phyloP scores from a whole-genome alignment of 2,113 vertebrate genomes.

The Varanus salvator region DNA sequence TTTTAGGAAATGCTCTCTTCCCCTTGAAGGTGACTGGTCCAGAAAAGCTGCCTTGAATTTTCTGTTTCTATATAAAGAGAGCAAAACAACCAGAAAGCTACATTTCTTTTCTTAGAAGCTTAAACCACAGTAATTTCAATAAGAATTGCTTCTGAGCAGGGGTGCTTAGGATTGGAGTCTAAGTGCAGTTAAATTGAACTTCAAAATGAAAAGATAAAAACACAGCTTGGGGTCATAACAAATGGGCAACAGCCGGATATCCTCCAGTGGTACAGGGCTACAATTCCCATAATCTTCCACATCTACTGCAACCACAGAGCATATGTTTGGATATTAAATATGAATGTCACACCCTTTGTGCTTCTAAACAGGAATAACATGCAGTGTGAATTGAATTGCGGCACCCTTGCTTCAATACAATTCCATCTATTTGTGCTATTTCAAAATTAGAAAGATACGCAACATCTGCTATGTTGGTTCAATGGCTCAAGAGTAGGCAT shows the following conservation, averaged over 20 bases:
- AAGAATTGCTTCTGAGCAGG: background rate
- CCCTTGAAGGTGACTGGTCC: background rate
- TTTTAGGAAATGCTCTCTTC: background rate
- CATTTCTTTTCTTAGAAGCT: background rate
- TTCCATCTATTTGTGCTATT: background rate
- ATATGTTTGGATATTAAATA: background rate
- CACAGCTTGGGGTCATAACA: background rate
- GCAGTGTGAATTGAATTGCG: slow-evolving; percentile 20
- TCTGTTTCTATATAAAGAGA: background rate
- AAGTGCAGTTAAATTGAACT: background rate
- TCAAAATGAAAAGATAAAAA: background rate
- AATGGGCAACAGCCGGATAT: background rate
- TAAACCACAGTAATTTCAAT: background rate
- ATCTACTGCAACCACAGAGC: slow-evolving; percentile 31
- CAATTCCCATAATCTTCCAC: too few relatives aligned
- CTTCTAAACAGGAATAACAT: background rate
- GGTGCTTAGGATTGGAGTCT: background rate
- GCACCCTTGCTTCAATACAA: slow-evolving; percentile 57
- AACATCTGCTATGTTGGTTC: background rate
- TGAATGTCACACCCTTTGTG: too few relatives aligned
- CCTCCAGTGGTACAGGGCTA: too few relatives aligned
- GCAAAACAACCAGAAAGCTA: background rate
- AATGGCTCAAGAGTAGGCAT: background rate
- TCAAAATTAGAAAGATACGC: background rate
- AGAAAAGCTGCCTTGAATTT: background rate